Evolutionary conservation across 2,888 invertebrate genomes (phyloP), one percentile per base, ranked within the genome.

Genomic region (Leucania comma): DNA sequence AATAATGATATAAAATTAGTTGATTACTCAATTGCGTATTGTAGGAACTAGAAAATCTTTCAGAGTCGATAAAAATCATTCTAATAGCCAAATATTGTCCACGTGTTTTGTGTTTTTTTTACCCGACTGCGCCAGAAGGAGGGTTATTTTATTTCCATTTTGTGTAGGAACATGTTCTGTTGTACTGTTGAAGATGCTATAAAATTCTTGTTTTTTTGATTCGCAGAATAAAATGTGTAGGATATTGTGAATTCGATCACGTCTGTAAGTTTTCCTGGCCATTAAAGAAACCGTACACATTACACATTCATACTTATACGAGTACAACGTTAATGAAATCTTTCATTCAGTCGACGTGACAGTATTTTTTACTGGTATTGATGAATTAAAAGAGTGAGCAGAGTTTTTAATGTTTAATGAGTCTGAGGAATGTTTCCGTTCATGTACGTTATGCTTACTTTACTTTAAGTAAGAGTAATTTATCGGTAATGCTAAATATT

Each of bases 311-410:
- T 72, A 71, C 57, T 78, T 58, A 58, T 38, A 65, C 54, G 10
- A 54, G 29, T 29, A 29, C 35, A 66, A 69, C 46, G 22, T 35
- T 78, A 75, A 78, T 69, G 54, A 80, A 78, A 78, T 78, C 70
- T 81, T 81, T 69, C 61, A 75, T 78, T 81, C 81, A 81, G 38
- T 68, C 64, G 50, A 67, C 42, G 78, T 77, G 51, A 60, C 50
- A 32, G 22, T 53, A 17, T 53, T 75, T 66, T 75, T 66, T 62
- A 8, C 51, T 46, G n/a, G 48, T 60, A 50, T 61, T 66, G 51
- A 64, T 59, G 78, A 58, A 81, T 71, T 58, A 67, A 58, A 81
- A 68, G 57, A 71, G 72, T 67, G 56, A 29, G 17, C 26, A 50
- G 57, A 50, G 48, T 24, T 38, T 76, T 79, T 80, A 75, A 67